A percentile compares a stretch with the other conserved stretches of the same genome.
These are phyloP conservation scores for Pissodes strobi DNA, from an alignment of 1,140 invertebrate genomes.

Conservation along the genomic window DNA sequence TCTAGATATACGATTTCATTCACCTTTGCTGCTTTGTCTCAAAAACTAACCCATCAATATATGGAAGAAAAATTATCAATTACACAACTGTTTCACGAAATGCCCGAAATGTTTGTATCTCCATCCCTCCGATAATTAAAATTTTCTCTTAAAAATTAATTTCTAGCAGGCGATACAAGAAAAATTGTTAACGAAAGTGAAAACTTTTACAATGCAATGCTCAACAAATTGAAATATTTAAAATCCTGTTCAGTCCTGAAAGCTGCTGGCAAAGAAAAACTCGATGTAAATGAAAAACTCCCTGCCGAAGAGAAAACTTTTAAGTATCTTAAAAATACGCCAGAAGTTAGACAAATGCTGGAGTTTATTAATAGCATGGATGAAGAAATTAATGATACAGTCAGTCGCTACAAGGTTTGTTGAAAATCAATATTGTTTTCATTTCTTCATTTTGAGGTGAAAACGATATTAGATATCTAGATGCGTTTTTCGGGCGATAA, in stretches of 20 bases:
- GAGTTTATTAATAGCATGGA: conserved; percentile 24
- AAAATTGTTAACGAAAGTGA: conserved; percentile 23
- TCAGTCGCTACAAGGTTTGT: conserved; percentile 26
- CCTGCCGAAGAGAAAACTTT: conserved; percentile 15
- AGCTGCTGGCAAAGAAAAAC: conserved; percentile 9
- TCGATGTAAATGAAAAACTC: neutral
- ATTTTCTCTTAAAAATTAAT: too few relatives aligned
- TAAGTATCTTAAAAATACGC: conserved; percentile 18
- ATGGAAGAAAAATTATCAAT: too few relatives aligned
- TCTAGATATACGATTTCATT: too few relatives aligned
- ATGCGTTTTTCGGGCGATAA: too few relatives aligned
- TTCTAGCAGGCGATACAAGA: conserved; percentile 24
- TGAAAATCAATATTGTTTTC: too few relatives aligned
- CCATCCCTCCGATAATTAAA: too few relatives aligned
- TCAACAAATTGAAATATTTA: conserved; percentile 29
- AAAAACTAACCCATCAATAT: too few relatives aligned
- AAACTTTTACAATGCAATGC: conserved; percentile 27
- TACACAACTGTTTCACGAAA: too few relatives aligned
- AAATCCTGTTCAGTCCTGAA: conserved; percentile 22
- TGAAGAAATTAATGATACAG: conserved; percentile 20
- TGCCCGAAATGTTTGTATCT: too few relatives aligned
- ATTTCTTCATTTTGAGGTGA: too few relatives aligned
- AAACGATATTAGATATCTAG: too few relatives aligned
- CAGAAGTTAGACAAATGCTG: conserved; percentile 23
- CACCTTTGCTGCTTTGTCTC: too few relatives aligned